Base-by-base conservation (phyloP, 2,113 vertebrate species). In the Balaenoptera acutorostrata region DNA sequence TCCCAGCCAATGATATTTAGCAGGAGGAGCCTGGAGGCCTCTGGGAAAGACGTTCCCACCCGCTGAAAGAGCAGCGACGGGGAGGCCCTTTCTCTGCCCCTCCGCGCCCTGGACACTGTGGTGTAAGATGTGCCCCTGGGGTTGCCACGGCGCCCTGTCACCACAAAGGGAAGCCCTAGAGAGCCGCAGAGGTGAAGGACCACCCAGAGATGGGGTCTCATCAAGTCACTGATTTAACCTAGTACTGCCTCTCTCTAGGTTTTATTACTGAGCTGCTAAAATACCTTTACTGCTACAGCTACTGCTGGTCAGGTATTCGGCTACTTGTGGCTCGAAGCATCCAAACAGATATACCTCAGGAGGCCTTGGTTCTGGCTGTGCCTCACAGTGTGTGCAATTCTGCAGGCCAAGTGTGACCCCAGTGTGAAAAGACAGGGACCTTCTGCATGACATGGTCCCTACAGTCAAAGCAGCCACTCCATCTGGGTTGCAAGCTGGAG, bases 41-140 rank as follows among this genome's bases (percentile, higher is more conserved):
- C 57, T 27, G 57, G 88, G 64, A 88, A 74, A 88, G n/a, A 39
- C 39, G 12, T 39, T 33, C 2, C 1, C 1, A 49, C 36, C 20
- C 21, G 25, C 69, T 5, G 17, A 36, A 88, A 39, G 8, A 31
- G 2, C 25, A 46, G 2, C 10, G 11, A 59, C 2, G 0, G 2
- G 23, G 17, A 27, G 7, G 15, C 3, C 23, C 25, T 14, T n/a
- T 20, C 15, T 39, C 36, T 57, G 41, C 11, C 31, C 14, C 21
- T 68, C 29, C 61, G 23, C 6, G 4, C 21, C 36, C 46, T 39
- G n/a, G 39, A 63, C 3, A 33, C 14, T 44, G n/a, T 21, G 69
- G 15, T 12, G 0, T 31, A 41, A 71, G 41, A 13, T 25, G 52
- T 1, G 29, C 41, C 15, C 2, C 57, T n/a, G 33, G 64, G 9